Evolutionary conservation across 2,113 vertebrate species (phyloP).

Genomic region (Misgurnus mizolepis): DNA sequence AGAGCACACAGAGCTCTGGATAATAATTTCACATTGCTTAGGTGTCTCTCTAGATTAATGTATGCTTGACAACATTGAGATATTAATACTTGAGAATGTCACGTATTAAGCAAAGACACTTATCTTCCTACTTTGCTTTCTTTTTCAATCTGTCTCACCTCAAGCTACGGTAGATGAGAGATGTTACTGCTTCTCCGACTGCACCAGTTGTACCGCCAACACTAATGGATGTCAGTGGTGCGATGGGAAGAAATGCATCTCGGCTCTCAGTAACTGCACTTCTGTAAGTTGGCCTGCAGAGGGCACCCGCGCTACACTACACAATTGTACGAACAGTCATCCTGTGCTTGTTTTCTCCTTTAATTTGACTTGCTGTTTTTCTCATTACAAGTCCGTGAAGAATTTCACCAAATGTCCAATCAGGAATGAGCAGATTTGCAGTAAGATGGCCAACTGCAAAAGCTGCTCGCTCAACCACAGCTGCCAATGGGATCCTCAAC

Average conservation of each 20-base stretch:
- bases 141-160: conserved; percentile 28
- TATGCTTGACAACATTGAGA: neutral
- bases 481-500: conserved; percentile 97
- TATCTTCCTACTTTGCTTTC: conserved; percentile 11
- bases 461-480: conserved; percentile 93
- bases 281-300: conserved; percentile 82
- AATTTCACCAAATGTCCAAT: conserved; percentile 92
- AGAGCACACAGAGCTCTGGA: neutral
- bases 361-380: neutral
- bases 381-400: conserved; percentile 80
- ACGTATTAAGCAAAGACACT: conserved; percentile 7
- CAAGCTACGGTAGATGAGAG: conserved; percentile 86
- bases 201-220: conserved; percentile 93
- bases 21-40: conserved; percentile 9
- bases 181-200: conserved; percentile 91
- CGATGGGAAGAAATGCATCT: conserved; percentile 95
- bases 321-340: neutral
- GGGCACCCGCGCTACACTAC: conserved; percentile 50
- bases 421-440: conserved; percentile 94
- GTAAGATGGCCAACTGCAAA: conserved; percentile 95
- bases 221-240: conserved; percentile 98
- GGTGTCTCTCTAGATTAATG: conserved; percentile 12
- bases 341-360: neutral
- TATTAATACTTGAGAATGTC: neutral
- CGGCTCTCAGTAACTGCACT: conserved; percentile 89